Evolutionary conservation across 2,888 invertebrate genomes (phyloP), one percentile per base, ranked within the genome.

Genomic region (Eilema caniola): DNA sequence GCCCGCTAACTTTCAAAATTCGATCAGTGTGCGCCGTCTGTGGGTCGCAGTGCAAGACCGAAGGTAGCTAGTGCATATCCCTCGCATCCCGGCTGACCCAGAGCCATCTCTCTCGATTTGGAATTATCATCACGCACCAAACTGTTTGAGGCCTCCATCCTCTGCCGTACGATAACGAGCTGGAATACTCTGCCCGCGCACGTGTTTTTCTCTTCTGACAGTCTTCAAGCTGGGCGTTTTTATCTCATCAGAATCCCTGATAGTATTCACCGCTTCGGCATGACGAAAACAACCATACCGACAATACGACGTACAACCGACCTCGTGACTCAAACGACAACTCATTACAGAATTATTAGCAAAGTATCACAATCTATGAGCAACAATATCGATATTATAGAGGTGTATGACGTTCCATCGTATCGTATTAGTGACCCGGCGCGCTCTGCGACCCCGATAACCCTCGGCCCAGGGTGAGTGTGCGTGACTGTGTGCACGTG

Each of bases 361-460:
- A 11, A 25, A 11, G 20, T 63, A 28, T 47, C 28, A 12, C 28
- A 64, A 64, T 28, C 23, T 57, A 65, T 33, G 2, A 59, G 11
- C 3, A 66, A 33, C 24, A 59, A 37, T 33, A 66, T 41, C 16
- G 41, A 25, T 66, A 53, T 67, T 16, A 65, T 23, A 31, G 23
- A 33, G 24, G 65, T 65, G 31, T 56, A 31, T 56, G 65, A 65
- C 65, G 57, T 28, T 47, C 20, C 20, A 33, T 28, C 67, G 67
- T 62, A 67, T 62, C 67, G 67, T 67, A 62, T 8, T 56, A 67
- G 31, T 62, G 67, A 67, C 67, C 67, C 67, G 62, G 23, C 62
- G 10, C 20, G 67, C 60, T 53, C 41, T 2, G 23, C 12, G 37
- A 14, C 2, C 61, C 31, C 14, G 67, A 67, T 67, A 67, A 62